A percentile compares a stretch with the other conserved stretches of the same genome.
These are phyloP conservation scores for Brachionichthys hirsutus DNA, from an alignment of 2,113 vertebrate genomes.

Conservation along the genomic window DNA sequence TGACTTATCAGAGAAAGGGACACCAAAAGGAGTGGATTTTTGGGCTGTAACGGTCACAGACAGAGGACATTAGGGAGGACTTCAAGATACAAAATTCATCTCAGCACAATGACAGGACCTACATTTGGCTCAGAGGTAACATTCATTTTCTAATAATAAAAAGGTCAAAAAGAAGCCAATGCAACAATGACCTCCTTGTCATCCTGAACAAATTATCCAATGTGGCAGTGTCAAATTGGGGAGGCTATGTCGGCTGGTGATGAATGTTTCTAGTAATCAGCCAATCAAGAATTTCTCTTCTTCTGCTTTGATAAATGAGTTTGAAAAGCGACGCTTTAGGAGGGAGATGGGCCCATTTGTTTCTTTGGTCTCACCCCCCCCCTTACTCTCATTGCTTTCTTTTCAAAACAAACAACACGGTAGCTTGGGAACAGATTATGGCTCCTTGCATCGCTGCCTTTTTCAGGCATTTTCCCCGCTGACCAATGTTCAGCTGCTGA, in stretches of 20 bases:
- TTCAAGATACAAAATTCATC: slow-evolving; percentile 89
- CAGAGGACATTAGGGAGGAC: slow-evolving; percentile 57
- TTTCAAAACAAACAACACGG: slow-evolving; percentile 74
- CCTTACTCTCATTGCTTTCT: slow-evolving; percentile 58
- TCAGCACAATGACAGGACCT: slow-evolving; percentile 84
- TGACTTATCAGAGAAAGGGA: slow-evolving; percentile 24
- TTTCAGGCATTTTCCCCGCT: slow-evolving; percentile 72
- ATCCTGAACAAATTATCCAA: slow-evolving; percentile 95
- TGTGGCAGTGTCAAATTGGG: slow-evolving; percentile 90
- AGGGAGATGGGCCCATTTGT: slow-evolving; percentile 77
- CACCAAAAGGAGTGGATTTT: slow-evolving; percentile 11
- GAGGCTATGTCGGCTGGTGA: slow-evolving; percentile 84
- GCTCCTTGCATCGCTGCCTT: slow-evolving; percentile 77
- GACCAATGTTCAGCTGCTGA: slow-evolving; percentile 73
- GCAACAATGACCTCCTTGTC: slow-evolving; percentile 88
- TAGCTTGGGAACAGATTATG: slow-evolving; percentile 76
- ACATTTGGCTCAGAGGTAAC: slow-evolving; percentile 93
- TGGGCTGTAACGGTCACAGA: slow-evolving; percentile 31
- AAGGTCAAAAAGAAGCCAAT: slow-evolving; percentile 92
- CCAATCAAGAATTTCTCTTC: slow-evolving; percentile 89
- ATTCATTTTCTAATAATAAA: slow-evolving; percentile 97
- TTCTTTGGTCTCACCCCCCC: slow-evolving; percentile 63
- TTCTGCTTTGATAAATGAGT: slow-evolving; percentile 79
- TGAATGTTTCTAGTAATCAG: slow-evolving; percentile 88
- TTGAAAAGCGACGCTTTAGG: slow-evolving; percentile 72